A percentile compares a stretch with the other conserved stretches of the same genome.
These are phyloP conservation scores for Eurytoma californica DNA, from an alignment of 2,888 invertebrate genomes.

Conservation along the genomic window DNA sequence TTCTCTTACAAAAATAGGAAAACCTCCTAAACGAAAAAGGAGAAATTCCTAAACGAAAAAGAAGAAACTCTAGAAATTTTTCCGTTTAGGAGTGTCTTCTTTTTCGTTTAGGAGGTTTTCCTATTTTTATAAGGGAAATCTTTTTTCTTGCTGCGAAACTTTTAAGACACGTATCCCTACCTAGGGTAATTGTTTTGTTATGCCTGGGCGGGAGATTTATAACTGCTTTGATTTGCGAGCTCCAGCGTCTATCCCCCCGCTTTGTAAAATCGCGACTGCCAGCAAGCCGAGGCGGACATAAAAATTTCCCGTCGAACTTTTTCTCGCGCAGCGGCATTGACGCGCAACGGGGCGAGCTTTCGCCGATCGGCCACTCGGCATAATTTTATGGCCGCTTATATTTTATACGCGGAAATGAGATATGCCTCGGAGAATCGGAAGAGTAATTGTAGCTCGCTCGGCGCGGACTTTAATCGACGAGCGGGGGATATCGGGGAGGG, in stretches of 20 bases:
- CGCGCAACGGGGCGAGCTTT: not conserved
- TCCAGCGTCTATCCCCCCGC: not conserved
- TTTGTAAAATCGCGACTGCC: no score
- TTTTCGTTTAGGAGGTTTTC: no score
- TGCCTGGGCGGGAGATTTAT: conserved; percentile 10
- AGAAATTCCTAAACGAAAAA: no score
- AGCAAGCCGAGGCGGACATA: not conserved
- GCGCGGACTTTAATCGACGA: not conserved
- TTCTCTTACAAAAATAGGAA: no score
- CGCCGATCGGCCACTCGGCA: conserved; percentile 8
- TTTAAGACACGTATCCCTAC: not conserved
- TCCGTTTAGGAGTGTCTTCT: no score
- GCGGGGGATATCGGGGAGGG: not conserved
- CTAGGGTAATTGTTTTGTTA: conserved; percentile 10
- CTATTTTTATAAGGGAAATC: no score
- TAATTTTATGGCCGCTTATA: conserved; percentile 39
- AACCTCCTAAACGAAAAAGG: no score
- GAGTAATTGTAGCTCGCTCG: conserved; percentile 18
- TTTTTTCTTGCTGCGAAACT: not conserved
- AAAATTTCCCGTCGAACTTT: conserved; percentile 20
- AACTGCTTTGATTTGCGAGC: not conserved
- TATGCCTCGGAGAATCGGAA: conserved; percentile 2
- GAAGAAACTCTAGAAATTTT: no score
- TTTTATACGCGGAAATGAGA: conserved; percentile 15
- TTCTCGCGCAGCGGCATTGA: conserved; percentile 8